Evolutionary conservation across 2,888 invertebrate genomes (phyloP).

Genomic region (Macaria notata): DNA sequence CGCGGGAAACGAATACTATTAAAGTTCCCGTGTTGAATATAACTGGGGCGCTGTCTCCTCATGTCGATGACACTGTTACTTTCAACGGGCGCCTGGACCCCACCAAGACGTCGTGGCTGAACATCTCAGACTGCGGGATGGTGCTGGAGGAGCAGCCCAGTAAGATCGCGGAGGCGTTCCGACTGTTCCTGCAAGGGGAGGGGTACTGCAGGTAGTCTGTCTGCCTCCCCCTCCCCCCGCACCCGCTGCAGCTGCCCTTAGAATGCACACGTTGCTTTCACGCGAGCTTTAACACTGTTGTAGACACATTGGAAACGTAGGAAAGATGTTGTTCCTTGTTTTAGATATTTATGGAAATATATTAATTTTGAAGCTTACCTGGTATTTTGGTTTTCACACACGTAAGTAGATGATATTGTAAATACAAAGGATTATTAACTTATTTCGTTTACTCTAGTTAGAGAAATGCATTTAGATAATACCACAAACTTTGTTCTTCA

Average conservation of each 20-base stretch:
- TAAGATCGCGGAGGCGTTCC: conserved; percentile 98
- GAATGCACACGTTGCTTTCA: conserved; percentile 76
- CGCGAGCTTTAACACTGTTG: conserved; percentile 79
- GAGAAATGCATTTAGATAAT: too few relatives aligned
- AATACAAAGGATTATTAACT: background rate
- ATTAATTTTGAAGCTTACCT: conserved; percentile 71
- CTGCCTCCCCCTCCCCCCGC: conserved; percentile 41
- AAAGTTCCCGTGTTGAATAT: conserved; percentile 96
- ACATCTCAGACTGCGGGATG: conserved; percentile 99
- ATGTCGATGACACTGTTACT: conserved; percentile 97
- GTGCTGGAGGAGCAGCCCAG: conserved; percentile 98
- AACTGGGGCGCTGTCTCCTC: conserved; percentile 96
- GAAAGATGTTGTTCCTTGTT: conserved; percentile 71
- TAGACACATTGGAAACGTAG: conserved; percentile 73
- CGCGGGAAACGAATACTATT: conserved; percentile 83
- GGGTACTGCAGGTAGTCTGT: conserved; percentile 92
- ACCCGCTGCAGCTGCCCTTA: conserved; percentile 61
- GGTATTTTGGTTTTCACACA: conserved; percentile 35
- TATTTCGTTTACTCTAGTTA: too few relatives aligned
- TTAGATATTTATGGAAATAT: conserved; percentile 73
- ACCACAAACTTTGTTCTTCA: too few relatives aligned
- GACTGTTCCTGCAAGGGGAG: conserved; percentile 98
- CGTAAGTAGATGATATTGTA: conserved; percentile 1
- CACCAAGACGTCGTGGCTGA: conserved; percentile 98
- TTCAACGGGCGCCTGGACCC: conserved; percentile 98